Evolutionary conservation across 2,888 invertebrate species (phyloP).

Genomic region (Acrobasis suavella): DNA sequence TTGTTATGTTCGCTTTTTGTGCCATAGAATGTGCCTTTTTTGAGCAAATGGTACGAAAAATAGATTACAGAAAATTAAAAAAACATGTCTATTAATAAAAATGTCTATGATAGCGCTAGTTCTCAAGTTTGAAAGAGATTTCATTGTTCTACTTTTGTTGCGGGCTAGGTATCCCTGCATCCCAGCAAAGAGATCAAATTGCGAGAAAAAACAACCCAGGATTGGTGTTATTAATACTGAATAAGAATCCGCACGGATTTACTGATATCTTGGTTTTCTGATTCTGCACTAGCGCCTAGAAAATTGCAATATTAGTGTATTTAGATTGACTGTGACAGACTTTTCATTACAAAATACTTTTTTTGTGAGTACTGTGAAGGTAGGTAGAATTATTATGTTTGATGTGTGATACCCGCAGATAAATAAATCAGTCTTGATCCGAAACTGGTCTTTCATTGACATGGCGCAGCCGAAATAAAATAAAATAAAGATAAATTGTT

Average conservation of each 20-base stretch:
- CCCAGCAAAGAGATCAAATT: background rate
- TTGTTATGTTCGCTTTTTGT: too few species aligned
- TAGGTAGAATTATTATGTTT: too few species aligned
- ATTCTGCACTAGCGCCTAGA: too few species aligned
- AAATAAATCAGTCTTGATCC: background rate
- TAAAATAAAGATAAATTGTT: background rate
- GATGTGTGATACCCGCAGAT: too few species aligned
- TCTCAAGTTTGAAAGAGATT: constrained; percentile 14
- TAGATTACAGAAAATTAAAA: background rate
- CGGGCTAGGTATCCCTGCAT: background rate
- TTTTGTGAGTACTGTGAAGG: too few species aligned
- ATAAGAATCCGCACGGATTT: background rate
- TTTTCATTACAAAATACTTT: too few species aligned
- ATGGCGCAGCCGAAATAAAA: background rate
- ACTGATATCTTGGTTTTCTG: background rate
- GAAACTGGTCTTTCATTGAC: background rate
- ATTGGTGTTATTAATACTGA: background rate
- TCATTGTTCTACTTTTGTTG: constrained; percentile 9
- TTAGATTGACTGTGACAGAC: too few species aligned
- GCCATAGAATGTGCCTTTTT: too few species aligned
- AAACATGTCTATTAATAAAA: background rate
- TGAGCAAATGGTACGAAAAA: too few species aligned
- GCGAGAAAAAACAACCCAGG: background rate
- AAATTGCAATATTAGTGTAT: too few species aligned
- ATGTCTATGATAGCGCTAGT: background rate